Percentiles rank a stretch among this genome's conserved stretches.
Conservation (phyloP, 92 coral and sea anemone species). For the Paragorgia papillata region DNA sequence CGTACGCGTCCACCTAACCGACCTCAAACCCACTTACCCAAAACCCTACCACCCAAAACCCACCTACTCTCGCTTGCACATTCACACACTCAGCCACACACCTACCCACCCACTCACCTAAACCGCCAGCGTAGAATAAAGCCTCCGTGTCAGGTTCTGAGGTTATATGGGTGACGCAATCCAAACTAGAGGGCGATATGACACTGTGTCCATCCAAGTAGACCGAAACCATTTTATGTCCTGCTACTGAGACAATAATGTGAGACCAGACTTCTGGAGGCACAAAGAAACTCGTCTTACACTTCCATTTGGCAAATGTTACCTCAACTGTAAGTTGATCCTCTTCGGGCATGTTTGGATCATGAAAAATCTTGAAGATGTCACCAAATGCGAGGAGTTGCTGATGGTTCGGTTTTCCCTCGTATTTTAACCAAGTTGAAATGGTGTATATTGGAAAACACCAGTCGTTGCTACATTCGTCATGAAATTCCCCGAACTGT, state of each 20-base stretch:
- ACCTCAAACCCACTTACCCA: too few species aligned
- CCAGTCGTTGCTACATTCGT: background rate
- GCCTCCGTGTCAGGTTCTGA: too few species aligned
- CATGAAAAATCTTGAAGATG: background rate
- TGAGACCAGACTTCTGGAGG: slow-evolving; percentile 26
- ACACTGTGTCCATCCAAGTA: slow-evolving; percentile 12
- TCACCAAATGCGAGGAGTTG: background rate
- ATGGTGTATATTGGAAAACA: slow-evolving; percentile 6
- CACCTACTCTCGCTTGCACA: too few species aligned
- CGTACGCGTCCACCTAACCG: too few species aligned
- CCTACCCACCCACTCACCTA: too few species aligned
- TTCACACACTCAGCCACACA: too few species aligned
- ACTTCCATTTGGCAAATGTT: background rate
- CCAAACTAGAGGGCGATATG: too few species aligned
- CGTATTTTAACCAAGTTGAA: slow-evolving; percentile 24
- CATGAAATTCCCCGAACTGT: background rate
- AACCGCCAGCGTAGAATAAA: slow-evolving; percentile 11
- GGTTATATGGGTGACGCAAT: too few species aligned
- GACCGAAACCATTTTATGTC: background rate
- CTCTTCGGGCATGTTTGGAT: background rate
- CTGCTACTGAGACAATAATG: background rate
- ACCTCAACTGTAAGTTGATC: background rate
- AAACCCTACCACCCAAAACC: too few species aligned
- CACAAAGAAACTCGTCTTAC: background rate
- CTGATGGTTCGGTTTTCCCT: background rate